Conservation (phyloP, 2,888 invertebrate species). For the Dimorphilus gyrociliatus region DNA sequence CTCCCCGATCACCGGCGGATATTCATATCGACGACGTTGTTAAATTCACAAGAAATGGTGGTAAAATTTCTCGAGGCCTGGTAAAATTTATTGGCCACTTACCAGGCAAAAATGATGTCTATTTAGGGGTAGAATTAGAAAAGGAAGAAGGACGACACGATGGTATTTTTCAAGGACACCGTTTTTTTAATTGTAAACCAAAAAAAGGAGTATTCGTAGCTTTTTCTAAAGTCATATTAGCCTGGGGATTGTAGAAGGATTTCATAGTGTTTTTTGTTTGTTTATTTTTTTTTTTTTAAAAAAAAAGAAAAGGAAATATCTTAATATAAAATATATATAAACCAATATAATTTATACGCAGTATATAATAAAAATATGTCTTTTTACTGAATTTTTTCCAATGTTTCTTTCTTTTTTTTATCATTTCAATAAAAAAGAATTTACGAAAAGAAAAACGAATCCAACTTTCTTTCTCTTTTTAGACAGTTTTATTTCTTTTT, state of each 20-base stretch:
- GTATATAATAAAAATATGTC: too few species aligned
- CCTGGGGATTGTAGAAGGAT: constrained; percentile 8
- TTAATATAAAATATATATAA: too few species aligned
- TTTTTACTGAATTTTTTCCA: too few species aligned
- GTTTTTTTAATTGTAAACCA: constrained; percentile 30
- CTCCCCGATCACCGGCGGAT: constrained; percentile 29
- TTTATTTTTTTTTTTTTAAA: too few species aligned
- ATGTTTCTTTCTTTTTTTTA: too few species aligned
- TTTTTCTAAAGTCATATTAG: constrained; percentile 32
- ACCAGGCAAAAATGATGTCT: constrained; percentile 30
- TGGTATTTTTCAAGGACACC: constrained; percentile 30
- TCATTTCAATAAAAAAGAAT: too few species aligned
- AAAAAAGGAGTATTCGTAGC: constrained; percentile 37
- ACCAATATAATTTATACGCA: too few species aligned
- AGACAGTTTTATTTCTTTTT: too few species aligned
- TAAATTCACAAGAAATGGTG: constrained; percentile 34
- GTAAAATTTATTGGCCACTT: constrained; percentile 35
- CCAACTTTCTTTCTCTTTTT: too few species aligned
- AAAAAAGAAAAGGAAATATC: too few species aligned
- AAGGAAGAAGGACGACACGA: constrained; percentile 38
- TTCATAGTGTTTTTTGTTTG: too few species aligned
- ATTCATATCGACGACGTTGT: constrained; percentile 29
- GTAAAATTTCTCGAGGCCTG: constrained; percentile 30
- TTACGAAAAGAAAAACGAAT: too few species aligned
- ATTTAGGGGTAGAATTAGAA: constrained; percentile 35